Evolutionary conservation across 2,113 vertebrate species (phyloP).

Genomic region (Semicossyphus pulcher): DNA sequence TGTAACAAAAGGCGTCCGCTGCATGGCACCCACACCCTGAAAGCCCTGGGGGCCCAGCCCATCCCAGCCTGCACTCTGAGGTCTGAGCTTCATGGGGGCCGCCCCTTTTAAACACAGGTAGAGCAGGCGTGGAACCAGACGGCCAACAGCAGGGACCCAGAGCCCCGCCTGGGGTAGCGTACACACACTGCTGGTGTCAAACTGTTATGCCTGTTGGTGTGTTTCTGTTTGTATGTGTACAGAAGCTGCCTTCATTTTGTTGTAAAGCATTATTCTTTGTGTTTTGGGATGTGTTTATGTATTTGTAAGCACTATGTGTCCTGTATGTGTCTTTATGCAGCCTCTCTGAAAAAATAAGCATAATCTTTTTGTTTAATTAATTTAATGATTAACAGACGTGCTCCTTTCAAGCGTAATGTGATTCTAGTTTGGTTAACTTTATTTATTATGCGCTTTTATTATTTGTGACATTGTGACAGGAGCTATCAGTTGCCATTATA

Average conservation of each 20-base stretch:
- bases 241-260: conserved; percentile 21
- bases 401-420: not conserved
- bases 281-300: not conserved
- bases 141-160: conserved; percentile 76
- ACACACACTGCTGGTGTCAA: conserved; percentile 73
- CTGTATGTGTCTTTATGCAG: not conserved
- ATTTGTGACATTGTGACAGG: too few species aligned
- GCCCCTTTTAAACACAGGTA: conserved; percentile 83
- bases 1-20: conserved; percentile 85
- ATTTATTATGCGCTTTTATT: too few species aligned
- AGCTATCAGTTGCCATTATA: not conserved
- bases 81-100: conserved; percentile 62
- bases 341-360: not conserved
- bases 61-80: conserved; percentile 63
- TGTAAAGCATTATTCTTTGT: not conserved
- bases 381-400: not conserved
- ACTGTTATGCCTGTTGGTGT: conserved; percentile 61
- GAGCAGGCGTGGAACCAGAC: conserved; percentile 79
- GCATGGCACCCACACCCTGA: conserved; percentile 88
- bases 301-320: not conserved
- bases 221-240: conserved; percentile 30
- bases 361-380: not conserved
- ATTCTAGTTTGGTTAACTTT: not conserved
- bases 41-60: conserved; percentile 73
- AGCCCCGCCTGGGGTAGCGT: conserved; percentile 63